A percentile compares a stretch with the other conserved stretches of the same genome.
These are phyloP conservation scores for Gambusia yucatana DNA, from an alignment of 2,797 vertebrate species.

Conservation along the genomic window DNA sequence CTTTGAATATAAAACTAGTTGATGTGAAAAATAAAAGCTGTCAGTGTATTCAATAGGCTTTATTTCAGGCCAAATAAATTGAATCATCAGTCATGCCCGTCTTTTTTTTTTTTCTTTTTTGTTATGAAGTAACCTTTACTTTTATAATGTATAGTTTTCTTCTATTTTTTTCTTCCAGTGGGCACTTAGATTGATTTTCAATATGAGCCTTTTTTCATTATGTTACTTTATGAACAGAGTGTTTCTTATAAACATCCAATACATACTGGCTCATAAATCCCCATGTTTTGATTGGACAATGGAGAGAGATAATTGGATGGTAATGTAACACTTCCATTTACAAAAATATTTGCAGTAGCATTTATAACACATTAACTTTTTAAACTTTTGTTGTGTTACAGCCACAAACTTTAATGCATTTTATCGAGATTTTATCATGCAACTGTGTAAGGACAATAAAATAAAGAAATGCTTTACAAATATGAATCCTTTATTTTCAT, in stretches of 20 bases:
- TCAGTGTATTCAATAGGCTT: conserved; percentile 25
- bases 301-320: neutral
- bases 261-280: neutral
- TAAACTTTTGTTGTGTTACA: neutral
- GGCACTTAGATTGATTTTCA: conserved; percentile 15
- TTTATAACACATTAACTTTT: neutral
- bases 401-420: neutral
- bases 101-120: neutral
- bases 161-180: neutral
- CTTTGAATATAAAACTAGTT: conserved; percentile 14
- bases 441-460: neutral
- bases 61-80: neutral
- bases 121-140: conserved; percentile 17
- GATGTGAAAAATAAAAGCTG: conserved; percentile 21
- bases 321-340: neutral
- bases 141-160: conserved; percentile 11
- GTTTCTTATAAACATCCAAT: conserved; percentile 2
- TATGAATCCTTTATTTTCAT: neutral
- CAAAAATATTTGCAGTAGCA: neutral
- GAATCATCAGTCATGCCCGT: neutral
- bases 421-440: neutral
- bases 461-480: neutral
- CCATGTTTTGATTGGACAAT: neutral
- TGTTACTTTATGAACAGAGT: neutral
- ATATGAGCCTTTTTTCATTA: neutral